Evolutionary conservation across 2,113 vertebrate species (phyloP).

Genomic region (Brachyhypopomus occidentalis): DNA sequence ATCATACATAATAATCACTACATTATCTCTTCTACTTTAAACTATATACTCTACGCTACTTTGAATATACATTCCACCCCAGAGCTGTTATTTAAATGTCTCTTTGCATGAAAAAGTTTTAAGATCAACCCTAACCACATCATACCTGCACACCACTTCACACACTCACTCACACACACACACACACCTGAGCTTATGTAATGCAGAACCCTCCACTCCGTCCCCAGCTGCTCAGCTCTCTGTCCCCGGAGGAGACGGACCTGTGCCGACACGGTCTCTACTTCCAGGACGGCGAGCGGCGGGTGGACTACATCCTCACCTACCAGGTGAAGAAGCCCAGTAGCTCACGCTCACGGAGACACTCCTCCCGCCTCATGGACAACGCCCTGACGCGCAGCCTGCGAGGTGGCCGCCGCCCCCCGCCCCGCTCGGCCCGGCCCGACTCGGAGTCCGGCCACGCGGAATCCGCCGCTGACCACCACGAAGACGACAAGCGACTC

Average conservation of each 20-base stretch:
- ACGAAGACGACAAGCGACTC: conserved; percentile 86
- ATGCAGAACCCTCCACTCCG: conserved; percentile 28
- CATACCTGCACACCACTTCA: neutral
- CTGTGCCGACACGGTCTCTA: conserved; percentile 86
- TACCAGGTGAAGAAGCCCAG: conserved; percentile 87
- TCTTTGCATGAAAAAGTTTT: neutral
- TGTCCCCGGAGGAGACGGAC: conserved; percentile 82
- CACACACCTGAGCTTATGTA: neutral
- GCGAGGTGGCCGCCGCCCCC: conserved; percentile 54
- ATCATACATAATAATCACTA: no score
- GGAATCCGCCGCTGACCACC: conserved; percentile 70
- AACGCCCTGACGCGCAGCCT: conserved; percentile 65
- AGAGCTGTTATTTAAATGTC: no score
- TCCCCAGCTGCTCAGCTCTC: conserved; percentile 83
- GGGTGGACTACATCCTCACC: conserved; percentile 91
- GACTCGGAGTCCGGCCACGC: conserved; percentile 61
- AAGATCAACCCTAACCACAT: neutral
- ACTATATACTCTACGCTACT: no score
- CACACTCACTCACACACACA: conserved; percentile 18
- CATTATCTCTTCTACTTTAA: no score
- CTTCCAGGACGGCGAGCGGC: conserved; percentile 90
- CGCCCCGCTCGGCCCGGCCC: conserved; percentile 51
- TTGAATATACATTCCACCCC: no score
- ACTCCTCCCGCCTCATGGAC: conserved; percentile 71
- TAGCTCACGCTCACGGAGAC: conserved; percentile 60